Percentiles rank a stretch among this genome's conserved stretches.
Evolutionary conservation across 2,888 invertebrate species (phyloP).

Genomic region (Blomia tropicalis): DNA sequence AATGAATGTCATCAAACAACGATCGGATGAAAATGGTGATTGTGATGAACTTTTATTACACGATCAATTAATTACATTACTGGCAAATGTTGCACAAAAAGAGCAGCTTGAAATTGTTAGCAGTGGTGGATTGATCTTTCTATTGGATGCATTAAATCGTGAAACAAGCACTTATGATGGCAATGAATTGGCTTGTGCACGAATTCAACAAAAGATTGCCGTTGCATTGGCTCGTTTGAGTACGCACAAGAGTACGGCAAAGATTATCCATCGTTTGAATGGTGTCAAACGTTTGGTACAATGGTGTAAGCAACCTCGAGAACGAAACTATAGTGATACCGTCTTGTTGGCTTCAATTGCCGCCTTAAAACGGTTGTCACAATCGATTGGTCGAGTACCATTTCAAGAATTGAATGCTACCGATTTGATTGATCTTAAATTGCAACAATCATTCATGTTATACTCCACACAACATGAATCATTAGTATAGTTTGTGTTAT

Average conservation of each 20-base stretch:
- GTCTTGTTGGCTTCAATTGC: conserved; percentile 51
- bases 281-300: conserved; percentile 42
- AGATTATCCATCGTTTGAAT: conserved; percentile 34
- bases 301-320: conserved; percentile 49
- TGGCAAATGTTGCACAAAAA: conserved; percentile 59
- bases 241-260: conserved; percentile 30
- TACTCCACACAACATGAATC: conserved; percentile 2
- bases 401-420: conserved; percentile 47
- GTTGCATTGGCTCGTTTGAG: conserved; percentile 52
- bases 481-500: conserved; percentile 8
- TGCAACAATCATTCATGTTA: conserved; percentile 33
- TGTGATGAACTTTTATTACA: conserved; percentile 50
- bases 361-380: conserved; percentile 47
- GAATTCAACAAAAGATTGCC: conserved; percentile 62
- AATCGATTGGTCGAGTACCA: conserved; percentile 38
- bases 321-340: conserved; percentile 49
- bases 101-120: conserved; percentile 44
- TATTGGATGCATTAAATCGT: conserved; percentile 47
- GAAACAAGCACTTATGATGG: conserved; percentile 36
- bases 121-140: conserved; percentile 47
- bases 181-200: conserved; percentile 50
- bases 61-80: conserved; percentile 67
- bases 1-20: conserved; percentile 44
- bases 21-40: too few relatives aligned
- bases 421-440: conserved; percentile 55